phyloP scores from a whole-genome alignment of 92 coral and sea anemone genomes.

The Epizoanthus rinbou region DNA sequence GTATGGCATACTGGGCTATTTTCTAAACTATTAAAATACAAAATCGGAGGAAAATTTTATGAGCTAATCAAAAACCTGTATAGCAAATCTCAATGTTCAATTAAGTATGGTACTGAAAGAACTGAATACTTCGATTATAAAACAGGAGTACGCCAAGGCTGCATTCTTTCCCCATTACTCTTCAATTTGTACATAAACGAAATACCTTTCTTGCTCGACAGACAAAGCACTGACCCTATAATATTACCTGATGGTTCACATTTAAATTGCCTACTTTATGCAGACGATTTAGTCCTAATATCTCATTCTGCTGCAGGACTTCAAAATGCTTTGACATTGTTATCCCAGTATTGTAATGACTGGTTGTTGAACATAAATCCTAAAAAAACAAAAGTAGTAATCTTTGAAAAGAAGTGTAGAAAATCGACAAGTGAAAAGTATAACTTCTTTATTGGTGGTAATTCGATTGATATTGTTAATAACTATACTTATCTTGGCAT shows the following conservation, averaged over 20 bases:
- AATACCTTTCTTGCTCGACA: not conserved
- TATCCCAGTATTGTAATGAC: not conserved
- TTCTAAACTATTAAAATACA: not conserved
- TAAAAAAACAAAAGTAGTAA: constrained; percentile 38
- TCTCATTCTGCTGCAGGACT: constrained; percentile 22
- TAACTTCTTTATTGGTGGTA: not conserved
- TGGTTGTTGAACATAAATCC: constrained; percentile 26
- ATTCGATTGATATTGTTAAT: constrained; percentile 8
- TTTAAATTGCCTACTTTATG: constrained; percentile 29
- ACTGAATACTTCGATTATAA: constrained; percentile 36
- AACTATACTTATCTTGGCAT: constrained; percentile 26
- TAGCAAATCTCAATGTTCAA: constrained; percentile 38
- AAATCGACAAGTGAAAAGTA: constrained; percentile 32
- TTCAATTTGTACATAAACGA: constrained; percentile 16
- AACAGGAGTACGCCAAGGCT: constrained; percentile 59
- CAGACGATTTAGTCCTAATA: constrained; percentile 38
- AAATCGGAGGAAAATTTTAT: too few species aligned
- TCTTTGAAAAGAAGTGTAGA: constrained; percentile 38
- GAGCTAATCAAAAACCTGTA: not conserved
- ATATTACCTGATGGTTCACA: constrained; percentile 24
- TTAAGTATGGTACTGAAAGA: constrained; percentile 22
- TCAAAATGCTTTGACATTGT: not conserved
- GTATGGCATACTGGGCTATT: constrained; percentile 49
- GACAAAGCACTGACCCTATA: constrained; percentile 16
- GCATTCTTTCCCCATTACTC: constrained; percentile 42